Evolutionary conservation across 2,797 vertebrate genomes (phyloP).

Genomic region (Lithobates sylvaticus): DNA sequence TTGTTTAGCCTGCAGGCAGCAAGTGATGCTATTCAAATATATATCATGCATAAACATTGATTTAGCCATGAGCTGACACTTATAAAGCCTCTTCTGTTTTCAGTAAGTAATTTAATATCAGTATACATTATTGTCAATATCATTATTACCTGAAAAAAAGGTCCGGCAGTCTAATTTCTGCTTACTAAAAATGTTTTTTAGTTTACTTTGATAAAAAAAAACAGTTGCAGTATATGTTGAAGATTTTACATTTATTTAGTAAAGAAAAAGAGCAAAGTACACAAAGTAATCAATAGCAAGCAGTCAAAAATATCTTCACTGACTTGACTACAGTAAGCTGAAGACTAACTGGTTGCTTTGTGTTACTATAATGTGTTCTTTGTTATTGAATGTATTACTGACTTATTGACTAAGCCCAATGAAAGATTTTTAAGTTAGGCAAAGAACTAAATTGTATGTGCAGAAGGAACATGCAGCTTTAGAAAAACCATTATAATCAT

Average conservation of each 20-base stretch:
- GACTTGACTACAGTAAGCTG: no score
- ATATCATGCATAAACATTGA: slow-evolving; percentile 85
- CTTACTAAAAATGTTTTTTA: background rate
- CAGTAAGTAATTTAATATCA: background rate
- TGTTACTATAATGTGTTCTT: no score
- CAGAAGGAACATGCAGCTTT: no score
- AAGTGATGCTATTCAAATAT: slow-evolving; percentile 81
- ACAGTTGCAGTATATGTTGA: no score
- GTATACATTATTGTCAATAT: background rate
- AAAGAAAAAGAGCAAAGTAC: background rate
- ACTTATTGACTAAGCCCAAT: no score
- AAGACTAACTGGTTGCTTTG: no score
- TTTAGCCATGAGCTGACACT: slow-evolving; percentile 79
- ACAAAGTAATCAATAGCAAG: background rate
- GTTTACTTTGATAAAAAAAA: background rate
- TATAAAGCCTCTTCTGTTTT: slow-evolving; percentile 72
- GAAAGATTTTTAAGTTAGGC: no score
- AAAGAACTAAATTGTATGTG: no score
- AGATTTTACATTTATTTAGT: background rate
- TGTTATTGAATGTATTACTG: no score
- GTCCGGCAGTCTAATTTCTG: background rate
- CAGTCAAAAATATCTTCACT: no score
- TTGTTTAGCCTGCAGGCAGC: slow-evolving; percentile 81
- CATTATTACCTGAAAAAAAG: background rate
- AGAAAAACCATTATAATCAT: no score